phyloP scores from a whole-genome alignment of 2,113 vertebrate genomes.

The Ophthalmolycus amberensis region DNA sequence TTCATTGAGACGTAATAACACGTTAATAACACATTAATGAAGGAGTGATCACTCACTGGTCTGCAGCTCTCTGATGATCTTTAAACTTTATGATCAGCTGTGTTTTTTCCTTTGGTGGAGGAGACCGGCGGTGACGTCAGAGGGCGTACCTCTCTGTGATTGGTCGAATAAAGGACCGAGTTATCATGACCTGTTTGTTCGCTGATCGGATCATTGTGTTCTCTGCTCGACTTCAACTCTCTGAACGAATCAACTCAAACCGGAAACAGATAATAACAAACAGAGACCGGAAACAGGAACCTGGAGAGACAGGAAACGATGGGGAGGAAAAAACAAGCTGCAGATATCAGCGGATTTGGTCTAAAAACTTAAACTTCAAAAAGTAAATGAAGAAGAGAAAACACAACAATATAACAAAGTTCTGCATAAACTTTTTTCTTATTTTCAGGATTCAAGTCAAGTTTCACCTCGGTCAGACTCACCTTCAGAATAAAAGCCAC shows the following conservation, averaged over 20 bases:
- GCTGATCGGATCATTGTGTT: not conserved
- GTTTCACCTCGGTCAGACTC: not conserved
- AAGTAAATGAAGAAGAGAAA: not conserved
- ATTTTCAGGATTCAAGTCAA: not conserved
- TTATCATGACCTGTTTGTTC: not conserved
- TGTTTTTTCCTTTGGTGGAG: not conserved
- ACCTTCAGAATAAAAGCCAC: constrained; percentile 1
- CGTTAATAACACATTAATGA: not conserved
- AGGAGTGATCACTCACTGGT: constrained; percentile 25
- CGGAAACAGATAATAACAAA: not conserved
- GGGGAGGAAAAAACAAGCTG: not conserved
- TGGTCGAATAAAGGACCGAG: not conserved
- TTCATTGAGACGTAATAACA: not conserved
- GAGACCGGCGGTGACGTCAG: not conserved
- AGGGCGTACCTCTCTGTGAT: not conserved
- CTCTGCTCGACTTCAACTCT: not conserved
- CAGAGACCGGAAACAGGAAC: not conserved
- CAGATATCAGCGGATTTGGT: not conserved
- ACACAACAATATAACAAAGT: not conserved
- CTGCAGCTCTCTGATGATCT: not conserved
- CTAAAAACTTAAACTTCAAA: not conserved
- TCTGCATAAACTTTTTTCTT: not conserved
- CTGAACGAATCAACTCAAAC: not conserved
- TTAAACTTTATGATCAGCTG: not conserved
- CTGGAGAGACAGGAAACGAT: not conserved